Percentiles rank a stretch among this genome's conserved stretches.
Evolutionary conservation across 2,113 vertebrate genomes (phyloP).

Genomic region (Lasiurus cinereus): DNA sequence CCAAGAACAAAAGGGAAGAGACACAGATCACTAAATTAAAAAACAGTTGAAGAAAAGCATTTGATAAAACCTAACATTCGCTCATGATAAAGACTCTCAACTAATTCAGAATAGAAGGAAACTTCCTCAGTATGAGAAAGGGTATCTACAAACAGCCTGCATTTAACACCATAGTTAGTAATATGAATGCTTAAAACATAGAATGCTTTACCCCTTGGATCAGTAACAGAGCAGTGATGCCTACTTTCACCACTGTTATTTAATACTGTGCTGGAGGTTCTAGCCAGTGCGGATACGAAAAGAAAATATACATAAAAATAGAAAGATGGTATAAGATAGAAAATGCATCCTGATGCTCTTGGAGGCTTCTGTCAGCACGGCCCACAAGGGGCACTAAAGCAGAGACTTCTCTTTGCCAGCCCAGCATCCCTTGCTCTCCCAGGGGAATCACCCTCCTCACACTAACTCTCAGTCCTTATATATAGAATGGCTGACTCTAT

Average conservation of each 20-base stretch:
- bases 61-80: neutral
- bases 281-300: neutral
- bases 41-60: neutral
- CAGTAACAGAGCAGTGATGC: neutral
- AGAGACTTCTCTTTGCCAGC: neutral
- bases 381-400: too few species aligned
- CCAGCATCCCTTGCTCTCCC: neutral
- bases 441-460: fast-evolving
- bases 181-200: too few species aligned
- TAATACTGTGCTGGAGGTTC: neutral
- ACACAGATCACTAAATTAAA: neutral
- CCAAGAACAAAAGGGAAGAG: neutral
- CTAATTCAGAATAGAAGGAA: neutral
- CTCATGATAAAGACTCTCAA: neutral
- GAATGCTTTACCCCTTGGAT: neutral
- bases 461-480: neutral
- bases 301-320: neutral
- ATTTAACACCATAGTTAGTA: too few species aligned
- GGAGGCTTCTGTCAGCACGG: neutral
- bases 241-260: too few species aligned
- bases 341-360: neutral
- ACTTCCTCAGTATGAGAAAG: neutral
- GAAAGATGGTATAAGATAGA: neutral
- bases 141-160: neutral
- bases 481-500: neutral